Conservation (phyloP, 2,888 invertebrate species). For the Trachelus stipa region DNA sequence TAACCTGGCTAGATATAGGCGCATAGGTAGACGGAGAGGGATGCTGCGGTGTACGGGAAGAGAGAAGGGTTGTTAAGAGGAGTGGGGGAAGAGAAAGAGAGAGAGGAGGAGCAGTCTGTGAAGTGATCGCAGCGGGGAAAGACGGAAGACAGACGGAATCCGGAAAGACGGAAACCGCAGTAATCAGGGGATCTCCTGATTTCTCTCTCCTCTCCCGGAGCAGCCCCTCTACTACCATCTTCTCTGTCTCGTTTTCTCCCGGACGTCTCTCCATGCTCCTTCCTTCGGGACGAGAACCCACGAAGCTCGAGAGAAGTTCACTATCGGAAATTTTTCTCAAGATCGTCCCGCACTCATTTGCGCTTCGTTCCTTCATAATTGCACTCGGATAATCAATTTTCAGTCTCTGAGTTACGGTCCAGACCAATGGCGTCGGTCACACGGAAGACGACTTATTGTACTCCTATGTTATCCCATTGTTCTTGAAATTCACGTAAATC, state of each 20-base stretch:
- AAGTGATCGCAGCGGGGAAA: conserved; percentile 61
- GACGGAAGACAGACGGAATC: conserved; percentile 47
- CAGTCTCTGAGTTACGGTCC: neutral
- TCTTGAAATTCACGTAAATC: neutral
- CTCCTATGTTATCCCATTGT: neutral
- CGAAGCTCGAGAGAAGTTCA: neutral
- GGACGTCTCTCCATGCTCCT: conserved; percentile 18
- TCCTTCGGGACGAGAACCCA: neutral
- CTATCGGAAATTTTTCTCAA: neutral
- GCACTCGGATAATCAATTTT: neutral
- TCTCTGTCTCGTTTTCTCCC: conserved; percentile 33
- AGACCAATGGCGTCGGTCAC: neutral
- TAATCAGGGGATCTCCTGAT: conserved; percentile 58
- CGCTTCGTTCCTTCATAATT: neutral
- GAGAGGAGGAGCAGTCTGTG: conserved; percentile 43
- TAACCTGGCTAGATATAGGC: neutral
- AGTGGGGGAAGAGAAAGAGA: conserved; percentile 13
- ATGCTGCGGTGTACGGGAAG: conserved; percentile 22
- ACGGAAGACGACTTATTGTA: neutral
- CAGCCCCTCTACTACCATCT: conserved; percentile 11
- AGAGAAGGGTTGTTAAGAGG: neutral
- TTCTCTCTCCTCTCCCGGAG: conserved; percentile 31
- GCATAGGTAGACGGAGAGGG: conserved; percentile 22
- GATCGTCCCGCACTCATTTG: neutral
- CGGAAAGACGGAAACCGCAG: conserved; percentile 59